Evolutionary conservation across 2,797 vertebrate species (phyloP).

Genomic region (Yasuhikotakia modesta): DNA sequence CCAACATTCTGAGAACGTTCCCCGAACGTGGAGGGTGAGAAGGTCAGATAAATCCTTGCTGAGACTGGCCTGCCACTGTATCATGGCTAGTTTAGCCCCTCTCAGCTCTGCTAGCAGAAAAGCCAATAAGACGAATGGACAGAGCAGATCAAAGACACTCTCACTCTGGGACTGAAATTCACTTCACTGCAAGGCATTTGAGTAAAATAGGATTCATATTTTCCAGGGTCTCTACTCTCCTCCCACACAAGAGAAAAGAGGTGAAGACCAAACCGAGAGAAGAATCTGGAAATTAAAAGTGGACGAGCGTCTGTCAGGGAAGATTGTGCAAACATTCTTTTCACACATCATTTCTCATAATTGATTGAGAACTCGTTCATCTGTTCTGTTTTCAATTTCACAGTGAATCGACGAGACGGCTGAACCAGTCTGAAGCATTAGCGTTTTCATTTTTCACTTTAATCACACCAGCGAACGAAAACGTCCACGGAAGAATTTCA

Average conservation of each 20-base stretch:
- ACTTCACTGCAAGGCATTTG: conserved; percentile 69
- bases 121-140: conserved; percentile 66
- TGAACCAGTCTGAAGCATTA: conserved; percentile 43
- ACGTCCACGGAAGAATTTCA: conserved; percentile 21
- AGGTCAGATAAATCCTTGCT: conserved; percentile 19
- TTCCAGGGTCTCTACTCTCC: conserved; percentile 51
- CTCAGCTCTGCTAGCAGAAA: conserved; percentile 61
- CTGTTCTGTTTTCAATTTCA: conserved; percentile 52
- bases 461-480: conserved; percentile 38
- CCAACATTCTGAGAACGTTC: too few species aligned
- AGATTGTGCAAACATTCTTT: conserved; percentile 45
- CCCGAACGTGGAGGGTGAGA: neutral
- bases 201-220: conserved; percentile 68
- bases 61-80: conserved; percentile 54
- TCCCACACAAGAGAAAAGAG: conserved; percentile 46
- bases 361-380: conserved; percentile 48
- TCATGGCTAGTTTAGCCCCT: conserved; percentile 66
- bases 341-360: conserved; percentile 48
- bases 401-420: conserved; percentile 45
- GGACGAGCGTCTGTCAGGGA: conserved; percentile 28
- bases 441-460: conserved; percentile 52
- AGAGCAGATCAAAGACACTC: conserved; percentile 70
- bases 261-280: conserved; percentile 36
- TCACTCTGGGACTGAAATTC: conserved; percentile 69
- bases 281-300: conserved; percentile 48